These are phyloP conservation scores for Myrmecobius fasciatus DNA, from an alignment of 2,113 vertebrate genomes.

Conservation along the genomic window DNA sequence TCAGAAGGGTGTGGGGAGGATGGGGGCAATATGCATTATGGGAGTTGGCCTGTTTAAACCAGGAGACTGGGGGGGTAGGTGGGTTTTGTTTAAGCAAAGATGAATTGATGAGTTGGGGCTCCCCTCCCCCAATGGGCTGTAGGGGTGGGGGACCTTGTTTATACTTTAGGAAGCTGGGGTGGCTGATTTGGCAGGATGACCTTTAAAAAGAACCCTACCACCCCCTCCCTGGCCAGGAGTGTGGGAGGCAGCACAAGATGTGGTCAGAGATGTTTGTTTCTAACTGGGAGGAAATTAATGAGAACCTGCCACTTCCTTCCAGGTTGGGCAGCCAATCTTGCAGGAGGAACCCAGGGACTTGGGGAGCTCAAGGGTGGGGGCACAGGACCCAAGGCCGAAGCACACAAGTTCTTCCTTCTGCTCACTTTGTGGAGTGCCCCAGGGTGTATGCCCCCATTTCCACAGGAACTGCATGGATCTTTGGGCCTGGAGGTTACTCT, in stretches of 20 bases:
- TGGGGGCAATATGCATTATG: not conserved
- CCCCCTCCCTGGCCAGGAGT: constrained; percentile 79
- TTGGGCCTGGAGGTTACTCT: not conserved
- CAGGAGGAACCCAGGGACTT: not conserved
- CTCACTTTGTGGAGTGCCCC: not conserved
- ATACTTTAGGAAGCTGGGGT: constrained; percentile 78
- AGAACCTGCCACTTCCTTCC: constrained; percentile 85
- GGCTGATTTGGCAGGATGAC: constrained; percentile 81
- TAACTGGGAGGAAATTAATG: constrained; percentile 86
- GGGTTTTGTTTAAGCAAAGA: constrained; percentile 16
- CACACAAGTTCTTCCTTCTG: not conserved
- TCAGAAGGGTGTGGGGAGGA: not conserved
- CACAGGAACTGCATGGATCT: not conserved
- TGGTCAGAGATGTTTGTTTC: constrained; percentile 82
- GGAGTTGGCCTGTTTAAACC: not conserved
- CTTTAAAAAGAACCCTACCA: constrained; percentile 82
- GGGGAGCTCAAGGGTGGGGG: not conserved
- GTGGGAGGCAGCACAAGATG: constrained; percentile 80
- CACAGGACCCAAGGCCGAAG: not conserved
- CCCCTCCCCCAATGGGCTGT: constrained; percentile 14
- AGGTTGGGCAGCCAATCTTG: not conserved
- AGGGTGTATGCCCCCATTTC: not conserved
- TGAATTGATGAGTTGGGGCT: constrained; percentile 32
- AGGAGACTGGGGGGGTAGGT: not conserved
- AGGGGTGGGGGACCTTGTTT: constrained; percentile 78